phyloP scores from a whole-genome alignment of 2,888 invertebrate species.

The Matsumyia berberina region DNA sequence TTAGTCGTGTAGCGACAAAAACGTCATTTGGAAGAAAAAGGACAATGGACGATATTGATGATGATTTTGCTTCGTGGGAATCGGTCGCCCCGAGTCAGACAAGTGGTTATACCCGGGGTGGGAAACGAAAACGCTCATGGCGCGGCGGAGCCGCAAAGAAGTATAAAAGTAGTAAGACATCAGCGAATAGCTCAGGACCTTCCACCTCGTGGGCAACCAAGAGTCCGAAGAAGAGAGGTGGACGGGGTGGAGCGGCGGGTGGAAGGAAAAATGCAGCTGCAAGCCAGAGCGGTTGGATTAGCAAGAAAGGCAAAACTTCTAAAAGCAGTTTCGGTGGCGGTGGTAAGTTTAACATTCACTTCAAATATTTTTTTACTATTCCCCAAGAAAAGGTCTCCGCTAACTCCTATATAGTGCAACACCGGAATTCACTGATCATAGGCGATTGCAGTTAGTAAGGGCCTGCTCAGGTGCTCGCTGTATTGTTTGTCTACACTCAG shows the following conservation, averaged over 20 bases:
- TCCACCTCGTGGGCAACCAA: conserved; percentile 67
- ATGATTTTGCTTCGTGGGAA: conserved; percentile 79
- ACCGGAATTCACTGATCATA: too few relatives aligned
- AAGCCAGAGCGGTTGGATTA: conserved; percentile 77
- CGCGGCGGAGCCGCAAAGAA: conserved; percentile 78
- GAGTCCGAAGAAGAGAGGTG: conserved; percentile 49
- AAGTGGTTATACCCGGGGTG: conserved; percentile 76
- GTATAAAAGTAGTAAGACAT: conserved; percentile 73
- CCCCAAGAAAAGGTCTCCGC: too few relatives aligned
- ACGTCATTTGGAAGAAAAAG: conserved; percentile 20
- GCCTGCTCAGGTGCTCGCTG: too few relatives aligned
- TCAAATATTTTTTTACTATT: too few relatives aligned
- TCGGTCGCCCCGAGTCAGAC: conserved; percentile 76
- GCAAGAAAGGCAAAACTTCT: conserved; percentile 79
- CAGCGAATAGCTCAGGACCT: conserved; percentile 60
- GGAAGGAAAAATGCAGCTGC: conserved; percentile 28
- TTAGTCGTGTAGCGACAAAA: conserved; percentile 43
- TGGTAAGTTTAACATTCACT: conserved; percentile 13
- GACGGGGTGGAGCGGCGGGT: conserved; percentile 51
- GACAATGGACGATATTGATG: conserved; percentile 51
- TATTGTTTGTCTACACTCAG: too few relatives aligned
- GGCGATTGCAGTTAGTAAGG: too few relatives aligned
- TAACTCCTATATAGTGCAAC: too few relatives aligned
- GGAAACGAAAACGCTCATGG: conserved; percentile 81
- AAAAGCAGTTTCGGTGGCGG: conserved; percentile 12